Conservation (phyloP, 1,140 invertebrate species). For the Heterodera schachtii region DNA sequence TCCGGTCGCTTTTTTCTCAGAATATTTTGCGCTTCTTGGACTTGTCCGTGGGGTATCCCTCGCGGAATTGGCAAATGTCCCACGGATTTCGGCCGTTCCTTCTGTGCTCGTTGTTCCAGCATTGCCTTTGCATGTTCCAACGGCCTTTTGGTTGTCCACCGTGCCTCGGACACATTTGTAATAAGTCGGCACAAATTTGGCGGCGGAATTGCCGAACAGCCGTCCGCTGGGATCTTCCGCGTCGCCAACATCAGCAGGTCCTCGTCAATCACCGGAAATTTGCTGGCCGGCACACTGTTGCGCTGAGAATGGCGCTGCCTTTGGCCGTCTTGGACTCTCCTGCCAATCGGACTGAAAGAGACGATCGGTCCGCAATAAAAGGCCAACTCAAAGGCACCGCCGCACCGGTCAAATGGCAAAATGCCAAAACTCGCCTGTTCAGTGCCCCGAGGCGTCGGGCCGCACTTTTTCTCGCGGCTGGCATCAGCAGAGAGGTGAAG, state of each 20-base stretch:
- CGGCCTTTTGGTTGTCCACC: constrained; percentile 21
- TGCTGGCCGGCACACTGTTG: constrained; percentile 14
- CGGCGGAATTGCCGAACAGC: not conserved
- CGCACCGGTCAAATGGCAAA: too few relatives aligned
- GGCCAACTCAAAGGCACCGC: not conserved
- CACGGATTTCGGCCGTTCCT: constrained; percentile 7
- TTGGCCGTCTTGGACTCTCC: constrained; percentile 1
- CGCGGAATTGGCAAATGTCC: constrained; percentile 1
- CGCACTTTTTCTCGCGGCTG: constrained; percentile 26
- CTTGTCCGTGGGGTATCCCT: not conserved
- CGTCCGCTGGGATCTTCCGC: not conserved
- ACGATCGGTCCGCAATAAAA: not conserved
- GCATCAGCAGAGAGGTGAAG: constrained; percentile 26
- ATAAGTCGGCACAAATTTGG: constrained; percentile 27
- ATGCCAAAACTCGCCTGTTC: constrained; percentile 11
- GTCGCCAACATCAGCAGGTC: constrained; percentile 19
- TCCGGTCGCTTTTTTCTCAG: not conserved
- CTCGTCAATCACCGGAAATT: constrained; percentile 31
- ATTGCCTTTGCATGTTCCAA: not conserved
- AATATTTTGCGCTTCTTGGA: not conserved
- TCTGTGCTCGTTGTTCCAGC: not conserved
- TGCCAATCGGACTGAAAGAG: constrained; percentile 20
- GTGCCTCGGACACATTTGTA: constrained; percentile 28
- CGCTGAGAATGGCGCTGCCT: not conserved
- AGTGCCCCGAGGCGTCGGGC: constrained; percentile 20